phyloP scores from a whole-genome alignment of 1,140 invertebrate species.

The Rhysida immarginata region DNA sequence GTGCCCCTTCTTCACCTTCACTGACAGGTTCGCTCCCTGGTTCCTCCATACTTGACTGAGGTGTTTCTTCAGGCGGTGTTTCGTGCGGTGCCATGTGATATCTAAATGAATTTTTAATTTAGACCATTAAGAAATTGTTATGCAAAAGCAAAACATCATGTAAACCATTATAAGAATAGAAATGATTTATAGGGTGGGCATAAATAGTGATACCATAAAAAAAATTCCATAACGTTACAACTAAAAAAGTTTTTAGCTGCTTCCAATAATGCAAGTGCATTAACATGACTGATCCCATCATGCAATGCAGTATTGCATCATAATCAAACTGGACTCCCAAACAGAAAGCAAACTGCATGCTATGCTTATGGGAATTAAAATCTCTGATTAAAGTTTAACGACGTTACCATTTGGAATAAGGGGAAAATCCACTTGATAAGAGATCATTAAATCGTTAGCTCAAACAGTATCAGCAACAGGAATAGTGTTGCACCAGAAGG shows the following conservation, averaged over 20 bases:
- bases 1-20: slow-evolving; percentile 65
- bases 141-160: not conserved
- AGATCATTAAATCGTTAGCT: no score
- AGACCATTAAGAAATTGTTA: not conserved
- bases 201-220: not conserved
- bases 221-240: not conserved
- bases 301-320: no score
- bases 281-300: no score
- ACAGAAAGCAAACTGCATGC: no score
- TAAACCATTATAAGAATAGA: not conserved
- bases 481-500: no score
- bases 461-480: no score
- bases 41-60: slow-evolving; percentile 38
- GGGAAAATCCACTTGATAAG: no score
- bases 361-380: no score
- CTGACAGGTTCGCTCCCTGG: slow-evolving; percentile 36
- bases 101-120: slow-evolving; percentile 19
- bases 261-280: no score
- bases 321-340: no score
- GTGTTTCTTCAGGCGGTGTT: slow-evolving; percentile 25
- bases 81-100: slow-evolving; percentile 55
- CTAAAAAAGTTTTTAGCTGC: not conserved
- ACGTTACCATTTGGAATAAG: no score
- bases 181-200: not conserved
- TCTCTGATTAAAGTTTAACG: no score